Evolutionary conservation across 2,797 vertebrate genomes (phyloP), one percentile per base, ranked within the genome.

Genomic region (Sebastolobus altivelis): DNA sequence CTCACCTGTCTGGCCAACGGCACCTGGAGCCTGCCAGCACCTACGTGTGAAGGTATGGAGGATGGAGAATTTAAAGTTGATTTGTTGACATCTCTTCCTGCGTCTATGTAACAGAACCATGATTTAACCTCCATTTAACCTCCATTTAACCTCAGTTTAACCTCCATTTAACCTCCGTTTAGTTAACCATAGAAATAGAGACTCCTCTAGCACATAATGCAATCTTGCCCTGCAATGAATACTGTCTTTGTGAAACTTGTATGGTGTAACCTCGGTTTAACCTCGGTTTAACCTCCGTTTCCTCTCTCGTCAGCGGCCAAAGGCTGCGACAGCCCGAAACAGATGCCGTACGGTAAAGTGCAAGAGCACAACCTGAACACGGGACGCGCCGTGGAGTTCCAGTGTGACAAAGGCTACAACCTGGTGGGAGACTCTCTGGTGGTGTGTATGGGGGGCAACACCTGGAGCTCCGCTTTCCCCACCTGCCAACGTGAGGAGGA

Each of bases 401-500:
- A 95, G 89, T 99, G 98, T 61, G 92, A 97, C 73, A 95, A 86
- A 75, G 98, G 98, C 81, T 99, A 97, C 91, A 93, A 40, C 72
- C 95, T 99, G 79, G 94, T 96, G 87, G 98, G 98, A 22, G 93
- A 96, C 0, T 60, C 93, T 2, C 67, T 94, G 63, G 95, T 97
- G 56, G 90, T 95, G 75, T 99, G 98, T 84, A 94, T 96, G 76
- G 95, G 92, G 66, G 94, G 96, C 33, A 96, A 94, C 84, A 92
- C 90, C 66, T 99, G 98, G 98, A 98, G 96, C 89, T 96, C 96
- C 65, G 80, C 95, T 1, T 91, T 94, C 78, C 98, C 98, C 79
- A 84, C 95, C 70, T 99, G 98, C 94, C 96, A 96, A 96, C 95
- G 98, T 99, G 95, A 94, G 98, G 25, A 20, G 31, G 31, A 31